phyloP scores from a whole-genome alignment of 2,113 vertebrate genomes.

The Halcyon senegalensis region DNA sequence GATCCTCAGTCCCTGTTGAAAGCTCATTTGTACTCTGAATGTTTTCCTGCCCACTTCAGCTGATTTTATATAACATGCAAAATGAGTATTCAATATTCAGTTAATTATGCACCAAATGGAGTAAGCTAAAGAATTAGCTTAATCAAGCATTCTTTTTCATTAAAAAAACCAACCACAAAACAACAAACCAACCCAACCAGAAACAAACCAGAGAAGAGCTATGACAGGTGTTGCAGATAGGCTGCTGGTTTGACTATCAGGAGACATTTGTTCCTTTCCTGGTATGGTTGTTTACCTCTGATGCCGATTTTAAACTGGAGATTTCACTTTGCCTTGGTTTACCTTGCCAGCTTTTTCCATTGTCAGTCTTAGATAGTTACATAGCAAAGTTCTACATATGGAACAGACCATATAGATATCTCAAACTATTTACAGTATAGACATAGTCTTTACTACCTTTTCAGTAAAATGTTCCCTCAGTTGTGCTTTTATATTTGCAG shows the following conservation, averaged over 20 bases:
- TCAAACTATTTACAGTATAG: not conserved
- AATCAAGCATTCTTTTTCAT: not conserved
- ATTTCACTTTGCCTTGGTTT: not conserved
- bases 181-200: not conserved
- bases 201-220: not conserved
- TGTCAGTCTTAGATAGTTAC: not conserved
- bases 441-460: not conserved
- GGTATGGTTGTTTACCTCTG: not conserved
- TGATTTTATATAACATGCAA: not conserved
- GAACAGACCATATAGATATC: not conserved
- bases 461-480: not conserved
- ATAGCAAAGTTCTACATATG: not conserved
- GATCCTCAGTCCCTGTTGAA: not conserved
- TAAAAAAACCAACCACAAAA: not conserved
- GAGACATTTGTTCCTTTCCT: not conserved
- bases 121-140: slow-evolving; percentile 3
- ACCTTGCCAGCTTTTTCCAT: not conserved
- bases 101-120: slow-evolving; percentile 8
- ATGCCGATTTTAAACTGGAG: not conserved
- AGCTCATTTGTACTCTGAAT: not conserved
- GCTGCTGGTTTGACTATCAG: not conserved
- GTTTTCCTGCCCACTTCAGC: slow-evolving; percentile 1
- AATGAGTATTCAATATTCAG: slow-evolving; percentile 4
- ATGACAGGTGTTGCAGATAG: not conserved
- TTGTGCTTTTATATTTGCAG: not conserved